A percentile compares a stretch with the other conserved stretches of the same genome.
phyloP scores from a whole-genome alignment of 2,888 invertebrate genomes.

The Drosophila tanythrix region DNA sequence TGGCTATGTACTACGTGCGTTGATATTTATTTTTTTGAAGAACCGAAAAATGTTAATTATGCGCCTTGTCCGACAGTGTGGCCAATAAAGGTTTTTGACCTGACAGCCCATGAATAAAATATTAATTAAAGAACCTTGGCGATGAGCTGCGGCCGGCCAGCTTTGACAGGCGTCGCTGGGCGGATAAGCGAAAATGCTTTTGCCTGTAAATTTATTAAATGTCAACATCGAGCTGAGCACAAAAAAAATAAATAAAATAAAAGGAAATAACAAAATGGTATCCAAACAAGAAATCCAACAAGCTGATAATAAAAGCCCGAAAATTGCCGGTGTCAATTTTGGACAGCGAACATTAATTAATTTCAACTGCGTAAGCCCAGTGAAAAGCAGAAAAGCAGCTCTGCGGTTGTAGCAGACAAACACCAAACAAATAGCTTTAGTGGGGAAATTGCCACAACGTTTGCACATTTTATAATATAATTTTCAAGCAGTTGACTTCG shows the following conservation, averaged over 20 bases:
- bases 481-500: constrained; percentile 1
- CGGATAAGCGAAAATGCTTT: constrained; percentile 60
- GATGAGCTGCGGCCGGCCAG: constrained; percentile 35
- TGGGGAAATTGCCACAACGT: background rate
- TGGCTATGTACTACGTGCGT: background rate
- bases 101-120: constrained; percentile 59
- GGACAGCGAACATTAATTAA: constrained; percentile 47
- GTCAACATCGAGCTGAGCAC: constrained; percentile 34
- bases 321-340: constrained; percentile 64
- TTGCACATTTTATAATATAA: constrained; percentile 12
- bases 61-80: constrained; percentile 44
- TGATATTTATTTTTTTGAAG: constrained; percentile 60
- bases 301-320: constrained; percentile 47
- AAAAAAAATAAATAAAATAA: constrained; percentile 3
- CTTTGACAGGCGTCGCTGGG: constrained; percentile 45
- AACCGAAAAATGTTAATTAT: constrained; percentile 71
- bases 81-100: constrained; percentile 32
- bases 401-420: background rate
- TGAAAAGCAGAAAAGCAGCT: background rate
- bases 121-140: constrained; percentile 73
- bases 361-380: constrained; percentile 12
- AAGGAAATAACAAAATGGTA: background rate
- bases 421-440: background rate
- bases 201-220: constrained; percentile 70
- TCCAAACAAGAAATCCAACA: background rate